A percentile compares a stretch with the other conserved stretches of the same genome.
phyloP scores from a whole-genome alignment of 2,797 vertebrate species.

The Melanotaenia nigrans region DNA sequence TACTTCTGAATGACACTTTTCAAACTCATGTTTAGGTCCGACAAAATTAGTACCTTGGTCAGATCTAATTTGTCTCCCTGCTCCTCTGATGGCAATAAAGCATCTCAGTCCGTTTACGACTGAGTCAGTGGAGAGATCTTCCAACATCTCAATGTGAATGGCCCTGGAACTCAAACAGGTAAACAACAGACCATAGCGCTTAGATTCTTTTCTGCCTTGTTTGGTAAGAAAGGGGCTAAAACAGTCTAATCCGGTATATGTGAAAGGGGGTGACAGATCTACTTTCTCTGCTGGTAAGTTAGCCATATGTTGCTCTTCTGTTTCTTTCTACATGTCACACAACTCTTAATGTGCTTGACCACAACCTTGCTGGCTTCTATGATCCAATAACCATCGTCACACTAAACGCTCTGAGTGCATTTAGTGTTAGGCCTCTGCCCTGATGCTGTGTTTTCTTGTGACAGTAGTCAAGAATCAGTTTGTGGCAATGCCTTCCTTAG shows the following conservation, averaged over 20 bases:
- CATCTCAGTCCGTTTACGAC: slow-evolving; percentile 32
- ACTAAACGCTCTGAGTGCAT: background rate
- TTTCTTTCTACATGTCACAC: background rate
- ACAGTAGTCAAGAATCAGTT: background rate
- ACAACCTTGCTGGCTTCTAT: background rate
- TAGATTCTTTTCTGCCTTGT: background rate
- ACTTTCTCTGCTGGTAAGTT: background rate
- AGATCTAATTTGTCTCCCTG: background rate
- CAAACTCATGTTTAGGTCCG: background rate
- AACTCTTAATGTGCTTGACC: background rate
- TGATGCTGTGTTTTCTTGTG: slow-evolving; percentile 31
- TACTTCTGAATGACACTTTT: background rate
- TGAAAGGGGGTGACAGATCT: background rate
- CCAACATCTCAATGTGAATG: background rate
- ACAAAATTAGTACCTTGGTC: no score
- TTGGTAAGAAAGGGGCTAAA: slow-evolving; percentile 4
- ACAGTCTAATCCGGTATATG: background rate
- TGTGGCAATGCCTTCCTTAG: slow-evolving; percentile 5
- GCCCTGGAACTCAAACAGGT: background rate
- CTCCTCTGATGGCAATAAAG: slow-evolving; percentile 21
- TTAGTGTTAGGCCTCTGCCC: slow-evolving; percentile 15
- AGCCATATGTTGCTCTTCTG: background rate
- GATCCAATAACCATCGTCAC: background rate
- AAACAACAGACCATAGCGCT: background rate
- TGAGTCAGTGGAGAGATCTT: slow-evolving; percentile 12